Base-by-base conservation (phyloP, 2,888 invertebrate species). In the Cyclophora albipunctata region DNA sequence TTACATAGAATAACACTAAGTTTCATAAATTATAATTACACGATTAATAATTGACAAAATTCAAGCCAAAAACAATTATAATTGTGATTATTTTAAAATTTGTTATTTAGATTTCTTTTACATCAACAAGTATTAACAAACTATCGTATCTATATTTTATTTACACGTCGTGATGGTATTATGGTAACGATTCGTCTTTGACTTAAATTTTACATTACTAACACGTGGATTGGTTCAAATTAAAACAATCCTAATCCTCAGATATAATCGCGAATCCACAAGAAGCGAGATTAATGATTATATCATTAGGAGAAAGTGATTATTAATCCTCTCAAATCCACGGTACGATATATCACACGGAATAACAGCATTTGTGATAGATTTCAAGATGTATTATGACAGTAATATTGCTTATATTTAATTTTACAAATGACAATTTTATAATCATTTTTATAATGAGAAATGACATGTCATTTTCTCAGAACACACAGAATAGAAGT, bases 101-200 rank as follows among this genome's bases (percentile, higher is more conserved):
- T 49, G 52, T 53, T 48, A 51, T 47, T 51, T 55, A 7, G 56
- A 55, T 56, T 51, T 52, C 45, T 54, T 73, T 4, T 37, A 37
- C 5, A 37, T 78, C 71, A 82, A 83, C 78, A 78, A 78, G 76
- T 20, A 20, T 70, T 80, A 82, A 57, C 74, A 79, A 79, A 73
- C 58, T 68, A 67, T 53, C 57, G 1, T 34, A 45, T 52, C 48
- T 61, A 61, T 57, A 51, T 43, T 43, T 33, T 77, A 79, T 79
- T 69, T 80, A 84, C 80, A 84, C 42, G 51, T 78, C 79, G 75
- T 75, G 81, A 79, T 75, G 76, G 68, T 67, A 66, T 47, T 59
- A 68, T 78, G 81, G 84, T 84, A 84, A 84, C 84, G 67, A 56
- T 67, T 67, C 34, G 64, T 75, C 74, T 77, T 78, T 76, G 75